Evolutionary conservation across 1,140 invertebrate genomes (phyloP).

Genomic region (Aleiodes sp.): DNA sequence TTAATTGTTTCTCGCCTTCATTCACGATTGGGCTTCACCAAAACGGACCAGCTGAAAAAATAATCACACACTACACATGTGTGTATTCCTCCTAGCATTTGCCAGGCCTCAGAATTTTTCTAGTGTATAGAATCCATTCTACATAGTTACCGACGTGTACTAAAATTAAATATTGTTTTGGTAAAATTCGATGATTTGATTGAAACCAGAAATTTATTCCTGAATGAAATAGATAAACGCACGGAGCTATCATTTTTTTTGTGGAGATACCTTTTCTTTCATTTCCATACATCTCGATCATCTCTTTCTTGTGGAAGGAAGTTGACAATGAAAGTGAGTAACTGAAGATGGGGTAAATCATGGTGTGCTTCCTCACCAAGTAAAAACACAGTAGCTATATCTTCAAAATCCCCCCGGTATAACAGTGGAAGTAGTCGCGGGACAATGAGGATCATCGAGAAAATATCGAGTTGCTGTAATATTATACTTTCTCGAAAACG

Average conservation of each 20-base stretch:
- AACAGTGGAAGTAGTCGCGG: slow-evolving; percentile 28
- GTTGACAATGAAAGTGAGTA: slow-evolving; percentile 46
- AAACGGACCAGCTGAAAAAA: slow-evolving; percentile 51
- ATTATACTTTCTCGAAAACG: slow-evolving; percentile 57
- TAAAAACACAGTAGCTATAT: slow-evolving; percentile 13
- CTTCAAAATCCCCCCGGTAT: slow-evolving; percentile 26
- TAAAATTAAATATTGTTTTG: background rate
- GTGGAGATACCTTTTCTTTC: background rate
- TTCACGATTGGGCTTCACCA: slow-evolving; percentile 34
- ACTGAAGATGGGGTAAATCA: slow-evolving; percentile 58
- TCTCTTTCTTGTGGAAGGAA: slow-evolving; percentile 4
- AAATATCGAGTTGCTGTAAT: slow-evolving; percentile 65
- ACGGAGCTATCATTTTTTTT: too few relatives aligned
- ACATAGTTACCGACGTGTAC: too few relatives aligned
- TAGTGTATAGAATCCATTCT: background rate
- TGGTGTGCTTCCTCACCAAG: slow-evolving; percentile 27
- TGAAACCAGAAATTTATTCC: background rate
- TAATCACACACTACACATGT: slow-evolving; percentile 39
- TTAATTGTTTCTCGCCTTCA: slow-evolving; percentile 49
- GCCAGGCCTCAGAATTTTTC: background rate
- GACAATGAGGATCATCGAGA: slow-evolving; percentile 63
- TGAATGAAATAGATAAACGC: background rate
- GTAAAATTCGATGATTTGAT: background rate
- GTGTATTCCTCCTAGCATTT: background rate
- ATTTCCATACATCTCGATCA: background rate